phyloP scores from a whole-genome alignment of 1,140 invertebrate genomes.

The Ladona fulva region DNA sequence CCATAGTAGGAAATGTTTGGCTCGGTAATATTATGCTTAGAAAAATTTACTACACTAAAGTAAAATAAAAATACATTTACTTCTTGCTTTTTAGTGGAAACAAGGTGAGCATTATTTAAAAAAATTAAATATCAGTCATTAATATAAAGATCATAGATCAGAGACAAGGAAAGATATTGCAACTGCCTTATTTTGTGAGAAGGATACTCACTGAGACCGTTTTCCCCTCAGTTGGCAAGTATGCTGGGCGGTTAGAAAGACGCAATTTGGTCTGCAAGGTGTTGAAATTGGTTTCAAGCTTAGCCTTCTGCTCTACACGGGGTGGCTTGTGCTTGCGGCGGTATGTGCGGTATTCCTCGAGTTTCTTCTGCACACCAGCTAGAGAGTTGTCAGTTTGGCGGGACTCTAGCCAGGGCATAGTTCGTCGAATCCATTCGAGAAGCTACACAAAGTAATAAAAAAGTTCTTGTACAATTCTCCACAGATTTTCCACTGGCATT shows the following conservation, averaged over 20 bases:
- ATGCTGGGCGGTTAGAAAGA: conserved; percentile 94
- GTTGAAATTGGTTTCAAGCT: conserved; percentile 98
- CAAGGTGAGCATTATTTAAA: too few species aligned
- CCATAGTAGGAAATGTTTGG: too few species aligned
- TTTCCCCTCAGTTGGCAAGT: conserved; percentile 98
- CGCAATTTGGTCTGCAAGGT: conserved; percentile 95
- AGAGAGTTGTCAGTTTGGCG: conserved; percentile 96
- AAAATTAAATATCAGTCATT: too few species aligned
- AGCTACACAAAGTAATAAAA: conserved; percentile 47
- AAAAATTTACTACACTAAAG: too few species aligned
- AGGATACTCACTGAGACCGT: conserved; percentile 76
- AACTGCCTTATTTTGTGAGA: too few species aligned
- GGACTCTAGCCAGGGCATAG: conserved; percentile 95
- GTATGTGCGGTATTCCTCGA: conserved; percentile 98
- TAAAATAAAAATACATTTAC: too few species aligned
- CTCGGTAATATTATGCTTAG: too few species aligned
- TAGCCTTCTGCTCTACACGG: conserved; percentile 96
- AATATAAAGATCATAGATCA: too few species aligned
- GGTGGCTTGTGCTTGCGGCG: conserved; percentile 96
- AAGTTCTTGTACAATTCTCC: conserved; percentile 10
- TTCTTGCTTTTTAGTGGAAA: too few species aligned
- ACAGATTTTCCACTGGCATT: neutral
- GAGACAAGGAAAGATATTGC: too few species aligned
- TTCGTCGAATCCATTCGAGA: conserved; percentile 94
- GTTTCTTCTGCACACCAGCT: conserved; percentile 91